Evolutionary conservation across 2,113 vertebrate genomes (phyloP).

Genomic region (Gasterosteus nipponicus): DNA sequence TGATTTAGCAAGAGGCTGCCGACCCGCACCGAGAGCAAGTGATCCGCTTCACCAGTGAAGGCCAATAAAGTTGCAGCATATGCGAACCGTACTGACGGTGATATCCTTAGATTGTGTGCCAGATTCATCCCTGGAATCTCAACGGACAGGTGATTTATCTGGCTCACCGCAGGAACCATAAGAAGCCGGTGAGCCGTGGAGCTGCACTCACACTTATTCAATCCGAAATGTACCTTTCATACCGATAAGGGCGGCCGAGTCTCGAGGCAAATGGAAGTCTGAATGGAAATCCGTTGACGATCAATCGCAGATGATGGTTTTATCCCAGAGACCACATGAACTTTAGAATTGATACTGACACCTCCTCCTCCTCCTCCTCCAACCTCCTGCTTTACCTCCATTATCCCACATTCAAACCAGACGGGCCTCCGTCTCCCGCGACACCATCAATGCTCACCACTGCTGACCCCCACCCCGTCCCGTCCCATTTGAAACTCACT

Average conservation of each 20-base stretch:
- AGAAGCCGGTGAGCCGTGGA: constrained; percentile 29
- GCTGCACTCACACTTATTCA: not conserved
- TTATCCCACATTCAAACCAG: constrained; percentile 50
- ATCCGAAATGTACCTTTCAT: not conserved
- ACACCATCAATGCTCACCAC: constrained; percentile 2
- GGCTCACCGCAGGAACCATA: constrained; percentile 40
- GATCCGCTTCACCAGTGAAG: constrained; percentile 12
- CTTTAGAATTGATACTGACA: not conserved
- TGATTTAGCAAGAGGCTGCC: not conserved
- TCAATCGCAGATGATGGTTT: not conserved
- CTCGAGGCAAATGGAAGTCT: not conserved
- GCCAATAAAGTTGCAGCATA: constrained; percentile 22
- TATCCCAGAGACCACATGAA: not conserved
- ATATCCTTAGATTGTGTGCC: not conserved
- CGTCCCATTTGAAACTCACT: not conserved
- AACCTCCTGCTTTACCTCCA: not conserved
- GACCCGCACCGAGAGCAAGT: not conserved
- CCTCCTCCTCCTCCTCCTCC: constrained; percentile 18
- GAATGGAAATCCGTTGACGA: not conserved
- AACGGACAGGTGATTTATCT: constrained; percentile 55
- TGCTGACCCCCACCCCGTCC: constrained; percentile 8
- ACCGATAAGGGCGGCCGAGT: not conserved
- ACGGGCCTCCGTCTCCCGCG: constrained; percentile 34
- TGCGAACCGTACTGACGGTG: constrained; percentile 24
- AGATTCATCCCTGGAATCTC: constrained; percentile 56